Base-by-base conservation (phyloP, 2,113 vertebrate species). In the Heterotis niloticus region DNA sequence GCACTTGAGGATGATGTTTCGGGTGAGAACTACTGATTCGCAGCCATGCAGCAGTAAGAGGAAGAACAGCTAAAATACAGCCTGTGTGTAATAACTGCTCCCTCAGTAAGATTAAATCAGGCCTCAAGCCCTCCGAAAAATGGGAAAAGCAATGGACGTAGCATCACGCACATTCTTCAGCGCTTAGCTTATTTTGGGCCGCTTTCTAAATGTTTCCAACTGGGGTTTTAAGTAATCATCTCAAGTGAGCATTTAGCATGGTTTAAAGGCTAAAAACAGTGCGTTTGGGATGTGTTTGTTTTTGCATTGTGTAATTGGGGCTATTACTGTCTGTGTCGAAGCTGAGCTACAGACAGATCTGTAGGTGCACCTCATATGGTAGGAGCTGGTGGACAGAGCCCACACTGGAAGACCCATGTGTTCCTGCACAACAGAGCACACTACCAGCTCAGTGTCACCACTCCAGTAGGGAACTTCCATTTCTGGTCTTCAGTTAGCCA, bases 211-310 rank as follows among this genome's bases (percentile, higher is more conserved):
- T 72, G 68, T 78, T 79, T 79, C 28, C 80, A 76, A 75, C 74
- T 62, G 75, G 16, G 52, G 78, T 77, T 79, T 57, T 78, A 81
- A 34, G 26, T 80, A 71, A 73, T 77, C 34, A 66, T 34, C 57
- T 75, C 52, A 62, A 81, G 24, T 74, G 78, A 76, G 75, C 78
- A 82, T 77, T 85, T 80, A 81, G 26, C 20, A 56, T 20, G 72
- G 77, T 82, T 82, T 66, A 80, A 76, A 73, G 68, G 44, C 34
- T 79, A 52, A 56, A 51, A 70, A 59, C 34, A 9, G 75, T 28
- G 64, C 75, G 60, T 74, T 76, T 26, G 72, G 73, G 34, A 24
- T 29, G 26, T 9, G 13, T 64, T 64, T 72, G 59, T 3, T 69
- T 44, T 24, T 20, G 13, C 24, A 23, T 79, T 23, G 60, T 64